A percentile compares a stretch with the other conserved stretches of the same genome.
Evolutionary conservation across 2,113 vertebrate species (phyloP).

Genomic region (Eulacestoma nigropectus): DNA sequence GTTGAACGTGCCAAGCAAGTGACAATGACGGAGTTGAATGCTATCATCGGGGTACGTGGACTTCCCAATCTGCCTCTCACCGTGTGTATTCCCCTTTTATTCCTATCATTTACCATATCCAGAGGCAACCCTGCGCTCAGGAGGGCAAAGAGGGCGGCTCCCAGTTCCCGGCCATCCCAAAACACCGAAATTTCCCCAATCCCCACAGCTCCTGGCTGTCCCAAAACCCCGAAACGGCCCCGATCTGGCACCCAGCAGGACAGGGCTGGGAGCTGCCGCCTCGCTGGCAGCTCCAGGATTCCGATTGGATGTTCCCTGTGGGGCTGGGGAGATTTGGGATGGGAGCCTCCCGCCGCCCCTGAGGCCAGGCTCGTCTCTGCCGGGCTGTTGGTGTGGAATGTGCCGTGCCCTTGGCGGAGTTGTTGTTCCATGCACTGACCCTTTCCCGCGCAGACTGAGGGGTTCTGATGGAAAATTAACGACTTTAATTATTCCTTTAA

Average conservation of each 20-base stretch:
- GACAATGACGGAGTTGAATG: constrained; percentile 98
- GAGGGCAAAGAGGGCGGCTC: constrained; percentile 1
- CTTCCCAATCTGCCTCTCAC: constrained; percentile 98
- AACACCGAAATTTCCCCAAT: not conserved
- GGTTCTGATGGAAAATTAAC: not conserved
- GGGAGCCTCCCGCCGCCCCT: constrained; percentile 19
- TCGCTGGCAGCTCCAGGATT: not conserved
- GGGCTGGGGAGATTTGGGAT: not conserved
- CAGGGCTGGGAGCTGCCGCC: accelerated
- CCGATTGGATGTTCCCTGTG: accelerated
- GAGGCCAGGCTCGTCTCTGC: constrained; percentile 70
- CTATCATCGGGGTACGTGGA: constrained; percentile 99
- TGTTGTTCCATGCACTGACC: not conserved
- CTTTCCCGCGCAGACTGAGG: not conserved
- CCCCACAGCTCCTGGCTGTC: accelerated
- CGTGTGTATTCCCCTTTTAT: constrained; percentile 97
- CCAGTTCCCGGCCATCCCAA: not conserved
- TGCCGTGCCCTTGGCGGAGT: constrained; percentile 4
- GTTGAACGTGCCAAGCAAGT: constrained; percentile 98
- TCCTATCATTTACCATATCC: constrained; percentile 79
- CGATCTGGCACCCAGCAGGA: accelerated
- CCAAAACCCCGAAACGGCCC: not conserved
- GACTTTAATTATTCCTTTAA: not conserved
- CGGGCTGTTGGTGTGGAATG: constrained; percentile 46
- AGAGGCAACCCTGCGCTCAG: constrained; percentile 75